Base-by-base conservation (phyloP, 2,888 invertebrate species). In the Tillus elongatus region DNA sequence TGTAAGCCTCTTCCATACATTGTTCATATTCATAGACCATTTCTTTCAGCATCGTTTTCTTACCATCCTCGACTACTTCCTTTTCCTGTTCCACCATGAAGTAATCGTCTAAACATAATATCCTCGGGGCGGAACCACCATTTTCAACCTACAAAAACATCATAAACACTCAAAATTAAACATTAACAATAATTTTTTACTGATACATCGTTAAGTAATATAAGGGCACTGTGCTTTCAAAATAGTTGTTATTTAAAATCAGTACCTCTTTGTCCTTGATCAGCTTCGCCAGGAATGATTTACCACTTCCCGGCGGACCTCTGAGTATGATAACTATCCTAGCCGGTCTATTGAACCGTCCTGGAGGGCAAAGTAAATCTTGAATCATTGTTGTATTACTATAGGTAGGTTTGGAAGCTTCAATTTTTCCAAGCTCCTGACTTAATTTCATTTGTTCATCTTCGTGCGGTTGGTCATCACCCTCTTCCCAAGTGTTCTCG, bases 261-360 rank as follows among this genome's bases (percentile, higher is more conserved):
- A 33, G 49, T 61, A 78, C 79, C 71, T 82, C 82, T 57, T 74
- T 75, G 40, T 81, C 81, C 60, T 92, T 88, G 47, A 92, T 88
- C 41, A 90, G 67, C 67, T 87, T 89, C 0, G 91, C 88, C 42
- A 90, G 73, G 64, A 83, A 85, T 4, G 91, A 88, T 68, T 96
- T 96, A 24, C 96, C 96, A 63, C 92, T 86, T 6, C 96, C 96
- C 0, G 96, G 93, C 10, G 88, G 82, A 3, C 96, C 96, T 61
- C 96, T 71, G 33, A 97, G 67, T 52, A 97, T 85, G 39, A 95
- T 81, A 15, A 87, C 88, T 51, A 96, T 81, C 61, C 75, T 69
- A 11, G 72, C 72, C 12, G 95, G 90, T 50, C 96, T 75, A 50
- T 76, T 79, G 41, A 74, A 70, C 32, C 95, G 74, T 4, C 87